A percentile compares a stretch with the other conserved stretches of the same genome.
Conservation (phyloP, 2,888 invertebrate genomes). For the Aspidiotus rigidus region DNA sequence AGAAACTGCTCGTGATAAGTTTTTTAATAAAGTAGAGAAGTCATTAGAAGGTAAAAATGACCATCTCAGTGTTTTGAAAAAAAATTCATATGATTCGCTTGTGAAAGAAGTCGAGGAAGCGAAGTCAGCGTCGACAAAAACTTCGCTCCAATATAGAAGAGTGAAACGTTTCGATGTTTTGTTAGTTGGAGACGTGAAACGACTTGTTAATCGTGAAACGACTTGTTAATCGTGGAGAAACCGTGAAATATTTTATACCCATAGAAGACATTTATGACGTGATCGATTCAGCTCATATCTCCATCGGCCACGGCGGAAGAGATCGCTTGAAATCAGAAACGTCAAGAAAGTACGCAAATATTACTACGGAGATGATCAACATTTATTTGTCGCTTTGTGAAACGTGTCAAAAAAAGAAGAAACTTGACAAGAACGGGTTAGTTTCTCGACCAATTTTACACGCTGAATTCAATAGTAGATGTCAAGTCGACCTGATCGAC, state of each 20-base stretch:
- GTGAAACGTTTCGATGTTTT: slow-evolving; percentile 23
- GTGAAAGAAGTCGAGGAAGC: neutral
- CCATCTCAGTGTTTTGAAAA: neutral
- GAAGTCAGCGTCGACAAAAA: slow-evolving; percentile 10
- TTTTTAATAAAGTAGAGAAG: slow-evolving; percentile 5
- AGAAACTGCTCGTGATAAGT: neutral
- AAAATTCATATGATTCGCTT: neutral
- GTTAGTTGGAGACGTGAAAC: neutral
- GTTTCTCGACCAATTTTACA: slow-evolving; percentile 35
- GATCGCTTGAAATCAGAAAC: slow-evolving; percentile 33
- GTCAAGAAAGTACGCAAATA: slow-evolving; percentile 33
- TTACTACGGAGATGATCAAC: too few species aligned
- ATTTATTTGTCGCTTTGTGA: slow-evolving; percentile 17
- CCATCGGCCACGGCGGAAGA: slow-evolving; percentile 34
- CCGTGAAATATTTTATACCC: slow-evolving; percentile 29
- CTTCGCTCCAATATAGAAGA: slow-evolving; percentile 18
- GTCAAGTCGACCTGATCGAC: slow-evolving; percentile 43
- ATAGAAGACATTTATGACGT: slow-evolving; percentile 35
- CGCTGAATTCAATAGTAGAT: slow-evolving; percentile 40
- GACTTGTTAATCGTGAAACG: too few species aligned
- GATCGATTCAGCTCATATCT: slow-evolving; percentile 33
- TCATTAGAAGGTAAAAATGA: neutral
- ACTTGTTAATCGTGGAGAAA: slow-evolving; percentile 4
- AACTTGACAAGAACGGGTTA: neutral
- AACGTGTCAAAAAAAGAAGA: neutral